These are phyloP conservation scores for Polypedilum pembai DNA, from an alignment of 1,140 invertebrate species.

Conservation along the genomic window DNA sequence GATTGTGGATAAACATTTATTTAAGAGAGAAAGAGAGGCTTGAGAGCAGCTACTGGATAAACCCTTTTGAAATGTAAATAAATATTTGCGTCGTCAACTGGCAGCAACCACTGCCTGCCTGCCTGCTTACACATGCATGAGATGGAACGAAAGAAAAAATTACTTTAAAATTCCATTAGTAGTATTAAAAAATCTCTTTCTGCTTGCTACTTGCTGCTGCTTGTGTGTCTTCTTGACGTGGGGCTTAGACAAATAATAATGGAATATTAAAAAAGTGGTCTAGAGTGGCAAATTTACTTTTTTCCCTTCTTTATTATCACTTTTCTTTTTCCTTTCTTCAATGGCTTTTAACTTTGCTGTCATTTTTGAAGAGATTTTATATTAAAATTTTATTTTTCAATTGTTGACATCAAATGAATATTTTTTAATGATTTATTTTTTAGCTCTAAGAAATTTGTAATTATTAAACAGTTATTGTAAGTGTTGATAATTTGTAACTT, in stretches of 20 bases:
- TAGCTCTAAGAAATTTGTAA: no score
- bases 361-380: not conserved
- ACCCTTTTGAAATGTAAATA: slow-evolving; percentile 27
- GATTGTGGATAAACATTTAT: slow-evolving; percentile 21
- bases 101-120: not conserved
- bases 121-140: slow-evolving; percentile 26
- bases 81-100: not conserved
- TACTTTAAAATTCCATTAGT: slow-evolving; percentile 27
- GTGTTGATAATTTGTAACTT: no score
- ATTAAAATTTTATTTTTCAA: not conserved
- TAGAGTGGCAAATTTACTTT: slow-evolving; percentile 4
- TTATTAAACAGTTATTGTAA: no score
- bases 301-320: not conserved
- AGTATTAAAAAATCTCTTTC: slow-evolving; percentile 7
- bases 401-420: no score
- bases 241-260: slow-evolving; percentile 6
- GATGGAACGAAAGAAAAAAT: not conserved
- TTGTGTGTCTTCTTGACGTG: not conserved
- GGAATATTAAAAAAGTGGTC: slow-evolving; percentile 5
- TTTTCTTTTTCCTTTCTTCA: not conserved
- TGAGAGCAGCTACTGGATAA: not conserved
- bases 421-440: no score
- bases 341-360: not conserved
- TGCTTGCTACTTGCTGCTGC: no score
- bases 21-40: no score